Evolutionary conservation across 2,888 invertebrate species (phyloP).

Genomic region (Andrena haemorrhoa): DNA sequence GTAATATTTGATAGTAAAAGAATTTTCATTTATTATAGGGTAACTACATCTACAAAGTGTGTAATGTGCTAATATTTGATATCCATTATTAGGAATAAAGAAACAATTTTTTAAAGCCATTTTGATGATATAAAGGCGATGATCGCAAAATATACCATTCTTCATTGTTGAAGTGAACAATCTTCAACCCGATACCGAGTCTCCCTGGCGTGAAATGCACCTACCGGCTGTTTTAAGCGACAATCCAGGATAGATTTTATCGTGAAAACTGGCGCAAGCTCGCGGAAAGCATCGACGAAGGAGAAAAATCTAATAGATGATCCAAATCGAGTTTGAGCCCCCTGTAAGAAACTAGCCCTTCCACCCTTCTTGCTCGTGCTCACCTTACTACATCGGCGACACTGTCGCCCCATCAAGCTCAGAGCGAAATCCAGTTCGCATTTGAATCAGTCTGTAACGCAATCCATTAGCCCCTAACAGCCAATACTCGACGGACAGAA

Average conservation of each 20-base stretch:
- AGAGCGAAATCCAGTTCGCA: slow-evolving; percentile 84
- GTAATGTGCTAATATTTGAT: too few relatives aligned
- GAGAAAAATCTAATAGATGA: slow-evolving; percentile 84
- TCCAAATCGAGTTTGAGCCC: slow-evolving; percentile 81
- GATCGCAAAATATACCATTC: not conserved
- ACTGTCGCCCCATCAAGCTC: slow-evolving; percentile 75
- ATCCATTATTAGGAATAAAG: too few relatives aligned
- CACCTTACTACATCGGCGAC: slow-evolving; percentile 76
- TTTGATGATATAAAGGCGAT: too few relatives aligned
- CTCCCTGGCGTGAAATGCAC: slow-evolving; percentile 45
- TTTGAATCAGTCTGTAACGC: slow-evolving; percentile 84
- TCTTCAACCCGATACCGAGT: slow-evolving; percentile 40
- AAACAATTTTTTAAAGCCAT: too few relatives aligned
- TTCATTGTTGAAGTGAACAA: slow-evolving; percentile 17
- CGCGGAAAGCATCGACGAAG: slow-evolving; percentile 65
- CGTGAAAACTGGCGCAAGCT: slow-evolving; percentile 60
- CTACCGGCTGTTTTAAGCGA: slow-evolving; percentile 55
- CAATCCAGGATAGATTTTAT: slow-evolving; percentile 69
- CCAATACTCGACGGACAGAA: slow-evolving; percentile 79
- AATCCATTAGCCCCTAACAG: slow-evolving; percentile 84
- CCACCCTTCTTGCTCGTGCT: slow-evolving; percentile 66
- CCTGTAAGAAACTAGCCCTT: slow-evolving; percentile 73
- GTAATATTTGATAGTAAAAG: too few relatives aligned
- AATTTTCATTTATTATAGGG: too few relatives aligned
- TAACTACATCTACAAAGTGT: too few relatives aligned